These are phyloP conservation scores for Antennarius maculatus DNA, from an alignment of 2,797 vertebrate genomes.

Conservation along the genomic window DNA sequence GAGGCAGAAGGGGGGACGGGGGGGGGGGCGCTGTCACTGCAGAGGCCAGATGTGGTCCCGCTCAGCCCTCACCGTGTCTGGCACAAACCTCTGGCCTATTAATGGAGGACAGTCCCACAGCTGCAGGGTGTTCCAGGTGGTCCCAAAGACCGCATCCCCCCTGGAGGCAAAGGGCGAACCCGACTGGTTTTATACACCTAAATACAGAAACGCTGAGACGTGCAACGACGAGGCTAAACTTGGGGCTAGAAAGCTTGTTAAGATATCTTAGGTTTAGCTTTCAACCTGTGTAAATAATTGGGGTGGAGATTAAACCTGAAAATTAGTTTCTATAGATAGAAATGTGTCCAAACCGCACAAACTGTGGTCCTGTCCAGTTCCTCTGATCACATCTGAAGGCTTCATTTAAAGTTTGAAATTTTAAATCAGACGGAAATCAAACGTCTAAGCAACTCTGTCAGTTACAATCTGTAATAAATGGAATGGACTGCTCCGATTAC, in stretches of 20 bases:
- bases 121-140: slow-evolving; percentile 65
- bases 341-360: not conserved
- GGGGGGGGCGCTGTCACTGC: slow-evolving; percentile 24
- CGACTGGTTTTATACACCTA: slow-evolving; percentile 25
- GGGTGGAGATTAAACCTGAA: not conserved
- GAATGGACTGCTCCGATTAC: too few relatives aligned
- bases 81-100: slow-evolving; percentile 48
- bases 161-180: slow-evolving; percentile 37
- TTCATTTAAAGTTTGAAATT: too few relatives aligned
- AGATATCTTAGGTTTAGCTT: not conserved
- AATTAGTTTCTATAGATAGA: not conserved
- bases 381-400: not conserved
- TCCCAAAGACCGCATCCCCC: slow-evolving; percentile 39
- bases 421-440: too few relatives aligned
- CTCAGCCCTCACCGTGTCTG: slow-evolving; percentile 32
- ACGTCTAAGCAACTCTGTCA: too few relatives aligned
- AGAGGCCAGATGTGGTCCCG: slow-evolving; percentile 61
- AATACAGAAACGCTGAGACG: slow-evolving; percentile 18
- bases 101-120: slow-evolving; percentile 46
- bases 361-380: not conserved
- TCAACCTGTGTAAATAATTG: slow-evolving; percentile 13
- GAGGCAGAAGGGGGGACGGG: not conserved
- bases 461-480: too few relatives aligned
- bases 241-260: slow-evolving; percentile 2
- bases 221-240: slow-evolving; percentile 8